Base-by-base conservation (phyloP, 2,797 vertebrate species). In the Columba guinea region DNA sequence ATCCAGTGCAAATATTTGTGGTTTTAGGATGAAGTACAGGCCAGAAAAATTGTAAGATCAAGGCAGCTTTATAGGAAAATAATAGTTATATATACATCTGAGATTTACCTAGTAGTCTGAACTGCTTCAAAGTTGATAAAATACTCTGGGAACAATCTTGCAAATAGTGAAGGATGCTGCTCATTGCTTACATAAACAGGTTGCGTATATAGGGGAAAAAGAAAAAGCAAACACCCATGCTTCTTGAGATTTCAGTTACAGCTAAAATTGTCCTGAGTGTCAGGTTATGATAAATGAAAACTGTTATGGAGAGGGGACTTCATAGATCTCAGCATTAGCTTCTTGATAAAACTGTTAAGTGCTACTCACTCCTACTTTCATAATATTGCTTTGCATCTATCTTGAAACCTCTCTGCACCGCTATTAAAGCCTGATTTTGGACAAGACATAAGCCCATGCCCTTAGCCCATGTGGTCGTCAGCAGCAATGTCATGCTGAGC, bases 311-410 rank as follows among this genome's bases (percentile, higher is more conserved):
- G 34, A 41, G 59, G 62, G 56, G 56, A 22, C 34, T 91, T 56
- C 12, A 28, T 27, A 73, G 18, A 58, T 0, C 0, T 71, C 20
- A 78, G 17, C 0, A 0, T 75, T 59, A 63, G 21, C 11, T 14
- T 87, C 62, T 55, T 83, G 46, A 39, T 62, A 62, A 90, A 90
- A 86, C 17, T 56, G 82, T 30, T 26, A 60, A 71, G 32, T 1
- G 1, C 13, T 51, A 30, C n/a, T 73, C 8, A 35, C 23, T 83
- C 51, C 93, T 24, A 39, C 34, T 85, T 75, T 49, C 5, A 11
- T n/a, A 70, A 37, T 13, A 17, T n/a, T 52, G 35, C 27, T 93
- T 71, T 52, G 14, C 41, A 53, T 41, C 35, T 60, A 49, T 68
- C 49, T 70, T 51, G 67, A 52, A 78, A 59, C 24, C 27, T 76